phyloP scores from a whole-genome alignment of 2,113 vertebrate genomes.

The Cochlearius cochlearius region DNA sequence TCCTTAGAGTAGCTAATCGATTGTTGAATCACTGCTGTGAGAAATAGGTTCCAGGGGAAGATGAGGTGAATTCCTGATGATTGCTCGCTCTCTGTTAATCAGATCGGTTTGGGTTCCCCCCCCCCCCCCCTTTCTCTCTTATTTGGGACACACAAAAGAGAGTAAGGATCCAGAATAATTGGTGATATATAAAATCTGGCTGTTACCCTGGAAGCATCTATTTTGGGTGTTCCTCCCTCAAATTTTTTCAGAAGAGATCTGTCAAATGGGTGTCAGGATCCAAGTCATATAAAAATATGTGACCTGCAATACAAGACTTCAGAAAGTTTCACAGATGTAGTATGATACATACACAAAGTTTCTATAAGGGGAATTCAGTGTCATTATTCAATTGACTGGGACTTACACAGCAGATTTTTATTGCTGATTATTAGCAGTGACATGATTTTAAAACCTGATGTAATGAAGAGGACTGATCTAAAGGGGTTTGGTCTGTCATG shows the following conservation, averaged over 20 bases:
- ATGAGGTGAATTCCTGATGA: neutral
- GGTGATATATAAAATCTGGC: neutral
- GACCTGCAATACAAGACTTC: neutral
- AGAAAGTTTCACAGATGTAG: neutral
- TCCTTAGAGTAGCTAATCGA: neutral
- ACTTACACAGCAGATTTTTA: neutral
- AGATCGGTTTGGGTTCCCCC: neutral
- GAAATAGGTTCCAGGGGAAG: neutral
- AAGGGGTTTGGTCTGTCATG: neutral
- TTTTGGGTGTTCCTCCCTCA: neutral
- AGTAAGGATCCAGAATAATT: neutral
- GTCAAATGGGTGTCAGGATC: neutral
- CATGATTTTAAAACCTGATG: neutral
- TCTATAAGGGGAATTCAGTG: neutral
- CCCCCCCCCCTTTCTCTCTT: neutral
- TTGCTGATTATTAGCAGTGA: neutral
- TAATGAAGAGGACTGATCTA: neutral
- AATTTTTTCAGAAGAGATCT: neutral
- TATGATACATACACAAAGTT: neutral
- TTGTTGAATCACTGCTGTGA: neutral
- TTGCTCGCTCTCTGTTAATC: neutral
- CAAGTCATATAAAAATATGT: neutral
- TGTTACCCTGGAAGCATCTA: neutral
- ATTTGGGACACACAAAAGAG: neutral
- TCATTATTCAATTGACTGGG: neutral